These are phyloP conservation scores for Aphyosemion australe DNA, from an alignment of 2,113 vertebrate genomes.

Conservation along the genomic window DNA sequence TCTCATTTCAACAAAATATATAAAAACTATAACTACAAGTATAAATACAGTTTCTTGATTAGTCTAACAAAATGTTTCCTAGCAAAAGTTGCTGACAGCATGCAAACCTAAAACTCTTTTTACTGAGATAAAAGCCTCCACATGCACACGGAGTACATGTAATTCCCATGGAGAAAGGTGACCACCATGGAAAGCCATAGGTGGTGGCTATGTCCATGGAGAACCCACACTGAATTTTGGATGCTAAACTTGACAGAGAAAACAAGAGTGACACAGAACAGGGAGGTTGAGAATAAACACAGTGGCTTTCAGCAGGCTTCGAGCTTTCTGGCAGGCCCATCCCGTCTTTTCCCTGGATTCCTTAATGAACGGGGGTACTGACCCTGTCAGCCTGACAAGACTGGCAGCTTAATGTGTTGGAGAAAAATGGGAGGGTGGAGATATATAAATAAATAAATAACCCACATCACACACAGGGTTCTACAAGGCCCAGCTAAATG, in stretches of 20 bases:
- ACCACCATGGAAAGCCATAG: no score
- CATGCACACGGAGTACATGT: no score
- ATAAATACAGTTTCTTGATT: no score
- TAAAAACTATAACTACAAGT: no score
- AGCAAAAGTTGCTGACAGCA: no score
- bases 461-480: slow-evolving; percentile 52
- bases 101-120: no score
- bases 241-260: slow-evolving; percentile 22
- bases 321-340: slow-evolving; percentile 50
- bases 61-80: no score
- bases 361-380: slow-evolving; percentile 85
- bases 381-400: slow-evolving; percentile 86
- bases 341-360: slow-evolving; percentile 84
- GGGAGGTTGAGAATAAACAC: slow-evolving; percentile 28
- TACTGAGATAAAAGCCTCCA: no score
- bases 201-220: no score
- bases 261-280: slow-evolving; percentile 40
- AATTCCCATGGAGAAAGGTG: no score
- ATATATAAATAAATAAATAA: slow-evolving; percentile 63
- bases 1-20: no score
- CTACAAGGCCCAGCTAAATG: slow-evolving; percentile 79
- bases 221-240: background rate
- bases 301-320: slow-evolving; percentile 21
- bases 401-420: slow-evolving; percentile 84
- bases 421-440: slow-evolving; percentile 56